Evolutionary conservation across 1,140 invertebrate genomes (phyloP).

Genomic region (Mercenaria mercenaria): DNA sequence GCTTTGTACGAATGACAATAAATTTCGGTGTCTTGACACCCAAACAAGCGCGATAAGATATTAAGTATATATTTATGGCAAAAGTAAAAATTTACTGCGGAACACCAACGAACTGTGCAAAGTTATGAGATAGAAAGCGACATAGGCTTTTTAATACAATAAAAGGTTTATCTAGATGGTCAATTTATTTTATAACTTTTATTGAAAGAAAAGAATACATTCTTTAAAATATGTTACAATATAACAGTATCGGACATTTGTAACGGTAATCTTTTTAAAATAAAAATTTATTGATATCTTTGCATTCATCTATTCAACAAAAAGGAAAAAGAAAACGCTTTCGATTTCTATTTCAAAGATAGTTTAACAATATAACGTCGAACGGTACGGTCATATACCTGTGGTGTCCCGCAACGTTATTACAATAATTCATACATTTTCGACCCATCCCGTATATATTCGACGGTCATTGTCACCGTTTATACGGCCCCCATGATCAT

Average conservation of each 20-base stretch:
- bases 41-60: constrained; percentile 49
- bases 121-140: neutral
- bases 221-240: too few species aligned
- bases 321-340: too few species aligned
- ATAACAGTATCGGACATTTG: too few species aligned
- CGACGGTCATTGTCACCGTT: neutral
- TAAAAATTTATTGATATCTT: too few species aligned
- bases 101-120: constrained; percentile 41
- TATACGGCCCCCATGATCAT: constrained; percentile 1
- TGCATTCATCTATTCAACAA: too few species aligned
- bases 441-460: constrained; percentile 26
- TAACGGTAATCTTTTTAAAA: too few species aligned
- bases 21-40: constrained; percentile 24
- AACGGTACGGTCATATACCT: neutral
- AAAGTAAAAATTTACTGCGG: constrained; percentile 29
- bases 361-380: neutral
- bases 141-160: neutral
- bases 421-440: constrained; percentile 13
- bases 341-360: neutral
- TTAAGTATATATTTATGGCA: constrained; percentile 41
- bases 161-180: too few species aligned
- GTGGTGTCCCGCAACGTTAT: neutral
- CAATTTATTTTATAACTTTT: too few species aligned
- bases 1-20: constrained; percentile 2
- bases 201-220: too few species aligned